Percentiles rank a stretch among this genome's conserved stretches.
These are phyloP conservation scores for Danionella dracula DNA, from an alignment of 2,797 vertebrate genomes.

Conservation along the genomic window DNA sequence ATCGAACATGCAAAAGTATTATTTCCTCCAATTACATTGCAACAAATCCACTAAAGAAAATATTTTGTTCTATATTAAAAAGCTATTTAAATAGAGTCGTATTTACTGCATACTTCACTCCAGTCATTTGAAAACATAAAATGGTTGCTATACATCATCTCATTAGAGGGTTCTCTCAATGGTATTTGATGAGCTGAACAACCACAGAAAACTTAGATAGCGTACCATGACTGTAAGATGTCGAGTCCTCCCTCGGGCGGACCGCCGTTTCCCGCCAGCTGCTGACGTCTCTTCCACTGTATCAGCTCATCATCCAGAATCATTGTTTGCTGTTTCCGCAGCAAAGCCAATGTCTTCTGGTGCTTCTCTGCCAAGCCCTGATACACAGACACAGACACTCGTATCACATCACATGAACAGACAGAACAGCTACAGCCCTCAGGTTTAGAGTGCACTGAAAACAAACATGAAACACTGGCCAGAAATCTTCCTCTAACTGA, in stretches of 20 bases:
- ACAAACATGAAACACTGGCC: not conserved
- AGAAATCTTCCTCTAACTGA: not conserved
- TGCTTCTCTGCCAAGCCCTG: conserved; percentile 92
- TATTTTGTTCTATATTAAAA: too few species aligned
- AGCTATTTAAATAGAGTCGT: too few species aligned
- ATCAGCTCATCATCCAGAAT: conserved; percentile 93
- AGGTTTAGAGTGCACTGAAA: not conserved
- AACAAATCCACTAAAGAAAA: too few species aligned
- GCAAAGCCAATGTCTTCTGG: conserved; percentile 83
- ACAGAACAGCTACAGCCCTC: not conserved
- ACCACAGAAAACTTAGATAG: too few species aligned
- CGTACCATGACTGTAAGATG: conserved; percentile 86
- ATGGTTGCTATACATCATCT: too few species aligned
- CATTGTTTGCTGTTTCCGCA: conserved; percentile 89
- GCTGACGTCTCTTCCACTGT: conserved; percentile 93
- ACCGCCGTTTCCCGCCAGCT: conserved; percentile 88
- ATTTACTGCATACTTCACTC: too few species aligned
- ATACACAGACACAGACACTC: not conserved
- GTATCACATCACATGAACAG: conserved; percentile 1
- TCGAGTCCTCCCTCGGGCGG: conserved; percentile 84
- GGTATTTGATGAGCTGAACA: too few species aligned
- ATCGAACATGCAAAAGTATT: too few species aligned
- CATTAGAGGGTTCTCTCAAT: too few species aligned
- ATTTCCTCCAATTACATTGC: too few species aligned
- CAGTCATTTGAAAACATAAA: too few species aligned